Percentiles rank a stretch among this genome's conserved stretches.
phyloP scores from a whole-genome alignment of 2,888 invertebrate genomes.

The Drosophila helvetica region DNA sequence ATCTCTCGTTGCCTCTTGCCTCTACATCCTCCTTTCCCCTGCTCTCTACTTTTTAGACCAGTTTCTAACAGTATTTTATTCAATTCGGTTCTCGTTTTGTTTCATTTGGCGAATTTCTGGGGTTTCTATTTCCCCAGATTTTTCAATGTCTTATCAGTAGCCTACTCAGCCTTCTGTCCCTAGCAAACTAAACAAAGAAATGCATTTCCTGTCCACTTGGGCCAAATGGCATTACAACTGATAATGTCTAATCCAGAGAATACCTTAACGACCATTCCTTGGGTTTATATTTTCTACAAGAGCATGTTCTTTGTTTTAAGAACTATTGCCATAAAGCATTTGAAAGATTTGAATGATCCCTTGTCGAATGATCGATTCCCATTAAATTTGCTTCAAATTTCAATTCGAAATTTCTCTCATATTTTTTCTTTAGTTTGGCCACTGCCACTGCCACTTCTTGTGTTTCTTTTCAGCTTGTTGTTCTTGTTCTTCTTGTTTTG shows the following conservation, averaged over 20 bases:
- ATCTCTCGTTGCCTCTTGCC: neutral
- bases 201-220: constrained; percentile 55
- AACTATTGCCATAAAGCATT: neutral
- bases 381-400: neutral
- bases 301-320: neutral
- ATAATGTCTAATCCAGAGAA: constrained; percentile 30
- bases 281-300: neutral
- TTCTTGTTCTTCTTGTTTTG: neutral
- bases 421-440: no score
- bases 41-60: neutral
- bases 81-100: neutral
- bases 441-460: no score
- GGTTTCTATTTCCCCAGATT: neutral
- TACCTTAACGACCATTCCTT: neutral
- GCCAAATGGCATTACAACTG: constrained; percentile 31
- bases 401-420: neutral
- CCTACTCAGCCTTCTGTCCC: neutral
- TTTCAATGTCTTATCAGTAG: neutral
- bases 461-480: neutral
- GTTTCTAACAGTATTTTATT: neutral
- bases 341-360: no score
- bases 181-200: constrained; percentile 18
- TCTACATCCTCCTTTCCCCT: neutral
- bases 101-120: no score
- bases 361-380: no score